Evolutionary conservation across 2,113 vertebrate genomes (phyloP).

Genomic region (Potamarius usumacintae): DNA sequence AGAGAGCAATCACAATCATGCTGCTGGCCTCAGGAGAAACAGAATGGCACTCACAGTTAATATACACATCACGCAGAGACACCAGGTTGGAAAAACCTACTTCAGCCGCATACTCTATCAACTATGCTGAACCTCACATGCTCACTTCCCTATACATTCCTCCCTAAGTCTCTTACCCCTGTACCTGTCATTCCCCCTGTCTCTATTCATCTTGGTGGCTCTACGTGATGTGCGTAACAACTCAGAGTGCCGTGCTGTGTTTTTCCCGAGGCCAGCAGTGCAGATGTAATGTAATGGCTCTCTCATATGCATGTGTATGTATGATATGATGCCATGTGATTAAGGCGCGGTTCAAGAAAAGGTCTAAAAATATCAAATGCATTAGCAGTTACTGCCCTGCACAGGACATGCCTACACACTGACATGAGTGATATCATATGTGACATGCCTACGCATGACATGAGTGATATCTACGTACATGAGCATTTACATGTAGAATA

Average conservation of each 20-base stretch:
- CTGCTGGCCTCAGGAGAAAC: background rate
- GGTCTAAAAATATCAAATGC: background rate
- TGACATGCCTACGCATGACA: too few relatives aligned
- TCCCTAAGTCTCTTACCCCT: background rate
- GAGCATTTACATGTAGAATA: too few relatives aligned
- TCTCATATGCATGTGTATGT: conserved; percentile 4
- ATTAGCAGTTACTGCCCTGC: background rate
- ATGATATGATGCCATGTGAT: conserved; percentile 3
- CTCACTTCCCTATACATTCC: background rate
- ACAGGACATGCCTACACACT: background rate
- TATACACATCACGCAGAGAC: background rate
- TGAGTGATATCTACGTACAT: too few relatives aligned
- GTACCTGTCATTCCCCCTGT: background rate
- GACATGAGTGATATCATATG: background rate
- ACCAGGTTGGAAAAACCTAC: background rate
- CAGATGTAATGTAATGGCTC: background rate
- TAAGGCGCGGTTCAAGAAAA: background rate
- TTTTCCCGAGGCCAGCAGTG: background rate
- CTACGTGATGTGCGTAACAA: background rate
- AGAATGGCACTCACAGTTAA: background rate
- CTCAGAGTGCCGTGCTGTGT: background rate
- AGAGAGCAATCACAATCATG: background rate
- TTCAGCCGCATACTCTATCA: background rate
- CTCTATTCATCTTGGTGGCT: background rate
- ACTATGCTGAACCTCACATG: background rate